phyloP scores from a whole-genome alignment of 1,140 invertebrate genomes.

The Carposina sasakii region DNA sequence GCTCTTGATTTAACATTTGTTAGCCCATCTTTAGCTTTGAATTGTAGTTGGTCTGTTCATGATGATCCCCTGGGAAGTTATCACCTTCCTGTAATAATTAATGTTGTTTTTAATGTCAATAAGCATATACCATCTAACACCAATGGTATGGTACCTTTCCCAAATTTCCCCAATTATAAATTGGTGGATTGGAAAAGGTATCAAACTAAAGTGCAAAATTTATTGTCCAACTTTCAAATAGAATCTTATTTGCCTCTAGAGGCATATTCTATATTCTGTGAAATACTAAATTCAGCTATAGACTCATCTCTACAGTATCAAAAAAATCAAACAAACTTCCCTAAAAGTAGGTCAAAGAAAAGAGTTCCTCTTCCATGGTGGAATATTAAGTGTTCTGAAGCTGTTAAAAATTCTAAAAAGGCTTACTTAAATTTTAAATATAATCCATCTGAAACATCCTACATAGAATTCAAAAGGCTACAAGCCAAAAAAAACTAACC shows the following conservation, averaged over 20 bases:
- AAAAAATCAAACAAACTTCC: background rate
- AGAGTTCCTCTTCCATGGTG: background rate
- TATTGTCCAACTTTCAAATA: background rate
- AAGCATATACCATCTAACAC: background rate
- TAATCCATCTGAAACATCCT: background rate
- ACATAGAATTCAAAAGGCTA: background rate
- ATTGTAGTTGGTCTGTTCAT: conserved; percentile 14
- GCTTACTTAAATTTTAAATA: background rate
- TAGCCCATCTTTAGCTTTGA: conserved; percentile 2
- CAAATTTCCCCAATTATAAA: background rate
- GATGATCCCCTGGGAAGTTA: conserved; percentile 17
- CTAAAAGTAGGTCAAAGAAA: background rate
- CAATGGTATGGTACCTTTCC: background rate
- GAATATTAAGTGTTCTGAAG: background rate
- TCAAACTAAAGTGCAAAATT: background rate
- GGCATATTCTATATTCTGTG: background rate
- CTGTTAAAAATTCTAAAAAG: background rate
- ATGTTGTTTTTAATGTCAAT: background rate
- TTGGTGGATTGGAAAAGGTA: background rate
- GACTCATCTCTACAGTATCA: background rate
- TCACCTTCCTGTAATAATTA: conserved; percentile 16
- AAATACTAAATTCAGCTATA: background rate
- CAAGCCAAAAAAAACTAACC: background rate
- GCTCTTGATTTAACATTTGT: conserved; percentile 17
- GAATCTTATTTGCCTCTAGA: background rate